Percentiles rank a stretch among this genome's conserved stretches.
These are phyloP conservation scores for Netelia fuscicornis DNA, from an alignment of 2,888 invertebrate species.

Conservation along the genomic window DNA sequence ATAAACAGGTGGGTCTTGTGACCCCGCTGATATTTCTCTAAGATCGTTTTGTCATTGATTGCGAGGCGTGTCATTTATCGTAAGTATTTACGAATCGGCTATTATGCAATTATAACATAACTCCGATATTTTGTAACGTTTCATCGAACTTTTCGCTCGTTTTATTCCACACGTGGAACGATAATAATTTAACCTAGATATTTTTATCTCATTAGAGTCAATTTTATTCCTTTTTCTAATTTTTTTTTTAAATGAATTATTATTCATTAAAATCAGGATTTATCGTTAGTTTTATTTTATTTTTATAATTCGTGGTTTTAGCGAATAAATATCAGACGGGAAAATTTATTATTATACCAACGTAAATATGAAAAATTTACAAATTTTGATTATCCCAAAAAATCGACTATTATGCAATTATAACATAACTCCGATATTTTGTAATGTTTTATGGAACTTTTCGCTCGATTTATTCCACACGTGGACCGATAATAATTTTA, in stretches of 20 bases:
- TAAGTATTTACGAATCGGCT: neutral
- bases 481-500: too few species aligned
- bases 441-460: neutral
- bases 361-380: too few species aligned
- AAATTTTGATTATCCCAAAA: too few species aligned
- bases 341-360: too few species aligned
- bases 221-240: too few species aligned
- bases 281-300: too few species aligned
- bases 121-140: neutral
- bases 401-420: constrained; percentile 13
- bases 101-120: constrained; percentile 23
- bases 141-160: neutral
- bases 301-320: too few species aligned
- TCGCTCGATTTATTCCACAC: neutral
- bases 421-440: neutral
- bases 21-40: constrained; percentile 49
- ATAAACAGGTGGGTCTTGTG: constrained; percentile 67
- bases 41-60: constrained; percentile 52
- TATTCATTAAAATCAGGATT: too few species aligned
- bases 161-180: neutral
- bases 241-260: too few species aligned
- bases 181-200: neutral
- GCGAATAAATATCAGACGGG: too few species aligned
- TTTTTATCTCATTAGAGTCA: neutral
- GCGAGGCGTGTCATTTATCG: constrained; percentile 19